Conservation (phyloP, 2,797 vertebrate genomes). For the Agapornis canus region DNA sequence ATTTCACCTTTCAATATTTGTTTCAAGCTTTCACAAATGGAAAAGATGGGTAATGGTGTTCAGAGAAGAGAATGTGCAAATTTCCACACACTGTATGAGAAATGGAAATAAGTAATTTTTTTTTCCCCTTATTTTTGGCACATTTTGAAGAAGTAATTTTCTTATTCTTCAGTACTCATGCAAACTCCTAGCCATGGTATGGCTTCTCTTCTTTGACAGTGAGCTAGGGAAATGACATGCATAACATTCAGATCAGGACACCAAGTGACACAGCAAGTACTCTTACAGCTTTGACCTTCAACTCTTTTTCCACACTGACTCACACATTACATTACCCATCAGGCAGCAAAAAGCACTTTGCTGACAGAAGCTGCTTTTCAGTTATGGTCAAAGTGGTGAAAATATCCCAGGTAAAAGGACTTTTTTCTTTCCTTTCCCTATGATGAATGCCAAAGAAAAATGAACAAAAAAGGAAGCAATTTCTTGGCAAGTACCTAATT, state of each 20-base stretch:
- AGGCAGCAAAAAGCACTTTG: conserved; percentile 56
- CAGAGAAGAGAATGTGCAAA: neutral
- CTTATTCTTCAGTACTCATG: neutral
- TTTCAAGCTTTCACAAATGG: neutral
- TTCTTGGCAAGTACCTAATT: conserved; percentile 51
- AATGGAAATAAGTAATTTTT: neutral
- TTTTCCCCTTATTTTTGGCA: neutral
- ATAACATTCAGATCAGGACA: conserved; percentile 22
- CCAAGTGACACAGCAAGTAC: neutral
- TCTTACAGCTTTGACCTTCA: conserved; percentile 42
- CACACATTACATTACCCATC: conserved; percentile 27
- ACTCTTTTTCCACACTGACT: conserved; percentile 21
- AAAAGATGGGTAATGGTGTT: neutral
- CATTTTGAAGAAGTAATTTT: neutral
- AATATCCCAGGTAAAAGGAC: conserved; percentile 31
- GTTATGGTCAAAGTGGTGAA: conserved; percentile 26
- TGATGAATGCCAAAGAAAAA: conserved; percentile 43
- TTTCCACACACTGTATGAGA: neutral
- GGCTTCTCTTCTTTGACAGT: conserved; percentile 14
- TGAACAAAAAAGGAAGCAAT: conserved; percentile 23
- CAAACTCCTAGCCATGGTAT: neutral
- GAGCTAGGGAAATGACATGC: conserved; percentile 19
- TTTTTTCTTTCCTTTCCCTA: neutral
- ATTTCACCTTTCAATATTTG: neutral
- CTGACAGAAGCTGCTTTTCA: conserved; percentile 57